Base-by-base conservation (phyloP, 2,113 vertebrate species). In the Brachirus orientalis region DNA sequence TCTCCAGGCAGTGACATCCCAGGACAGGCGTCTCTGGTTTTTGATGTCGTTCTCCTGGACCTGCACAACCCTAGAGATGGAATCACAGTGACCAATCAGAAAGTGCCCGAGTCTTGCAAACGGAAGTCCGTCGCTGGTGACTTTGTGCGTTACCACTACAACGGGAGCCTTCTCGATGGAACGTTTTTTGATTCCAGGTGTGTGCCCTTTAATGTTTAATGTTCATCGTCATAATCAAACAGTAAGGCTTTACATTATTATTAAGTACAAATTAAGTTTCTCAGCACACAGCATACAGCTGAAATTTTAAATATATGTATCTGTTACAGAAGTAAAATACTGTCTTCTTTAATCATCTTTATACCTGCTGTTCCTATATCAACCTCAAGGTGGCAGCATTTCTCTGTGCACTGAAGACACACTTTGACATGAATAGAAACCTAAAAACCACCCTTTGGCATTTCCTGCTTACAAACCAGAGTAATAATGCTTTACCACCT, bases 161-260 rank as follows among this genome's bases (percentile, higher is more conserved):
- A 99, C 0, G 98, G 96, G 57, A 95, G 96, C 0, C 95, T 99
- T 41, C 72, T 99, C 43, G 98, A 99, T 20, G 96, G 98, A 40
- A 98, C 96, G 0, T 82, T 95, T 44, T 99, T 99, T 79, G 98
- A 99, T 80, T 99, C 97, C 89, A 99, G 98, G 98, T 98, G 59
- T 45, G 48, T 71, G 38, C 64, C 14, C 10, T 6, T 44, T 4
- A 3, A 1, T 46, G 33, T 65, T 59, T 43, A 19, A 20, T 48
- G 17, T 7, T 20, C 10, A 28, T 45, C 11, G 2, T 44, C 10
- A 6, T 13, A 5, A 45, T 40, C 8, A 11, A 12, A 47, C 0
- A 46, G n/a, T 46, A 8, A 1, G 1, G 16, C 22, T 35, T n/a
- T 10, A 3, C 35, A 16, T 40, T n/a, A n/a, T n/a, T n/a, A n/a